A percentile compares a stretch with the other conserved stretches of the same genome.
Conservation (phyloP, 1,140 invertebrate genomes). For the Meloidogyne floridensis region DNA sequence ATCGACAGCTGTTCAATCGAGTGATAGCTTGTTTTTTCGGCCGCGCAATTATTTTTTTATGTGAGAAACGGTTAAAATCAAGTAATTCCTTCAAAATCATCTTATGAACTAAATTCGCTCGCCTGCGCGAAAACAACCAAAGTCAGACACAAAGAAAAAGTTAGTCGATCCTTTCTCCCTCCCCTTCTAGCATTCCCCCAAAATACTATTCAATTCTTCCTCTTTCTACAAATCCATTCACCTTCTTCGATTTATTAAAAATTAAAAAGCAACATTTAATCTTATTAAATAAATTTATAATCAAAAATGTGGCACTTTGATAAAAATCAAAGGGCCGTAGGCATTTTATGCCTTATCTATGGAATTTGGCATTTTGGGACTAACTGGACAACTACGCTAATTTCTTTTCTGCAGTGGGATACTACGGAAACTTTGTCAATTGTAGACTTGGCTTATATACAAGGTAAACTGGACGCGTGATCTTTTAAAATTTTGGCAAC, state of each 20-base stretch:
- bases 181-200: neutral
- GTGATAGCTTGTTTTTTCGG: neutral
- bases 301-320: constrained; percentile 38
- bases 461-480: neutral
- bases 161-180: neutral
- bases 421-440: constrained; percentile 62
- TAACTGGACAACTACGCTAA: constrained; percentile 65
- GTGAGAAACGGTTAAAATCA: neutral
- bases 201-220: neutral
- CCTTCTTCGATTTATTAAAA: neutral
- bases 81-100: neutral
- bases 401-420: constrained; percentile 65
- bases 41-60: neutral
- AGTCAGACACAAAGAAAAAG: neutral
- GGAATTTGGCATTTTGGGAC: constrained; percentile 64
- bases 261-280: neutral
- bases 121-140: neutral
- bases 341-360: constrained; percentile 61
- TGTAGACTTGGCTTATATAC: constrained; percentile 65
- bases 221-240: neutral
- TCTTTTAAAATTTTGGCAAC: too few relatives aligned
- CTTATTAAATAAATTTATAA: neutral
- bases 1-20: constrained; percentile 2
- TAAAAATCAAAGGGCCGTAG: constrained; percentile 58
- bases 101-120: neutral